Evolutionary conservation across 2,888 invertebrate species (phyloP), one percentile per base, ranked within the genome.

Genomic region (Papilio protenor): DNA sequence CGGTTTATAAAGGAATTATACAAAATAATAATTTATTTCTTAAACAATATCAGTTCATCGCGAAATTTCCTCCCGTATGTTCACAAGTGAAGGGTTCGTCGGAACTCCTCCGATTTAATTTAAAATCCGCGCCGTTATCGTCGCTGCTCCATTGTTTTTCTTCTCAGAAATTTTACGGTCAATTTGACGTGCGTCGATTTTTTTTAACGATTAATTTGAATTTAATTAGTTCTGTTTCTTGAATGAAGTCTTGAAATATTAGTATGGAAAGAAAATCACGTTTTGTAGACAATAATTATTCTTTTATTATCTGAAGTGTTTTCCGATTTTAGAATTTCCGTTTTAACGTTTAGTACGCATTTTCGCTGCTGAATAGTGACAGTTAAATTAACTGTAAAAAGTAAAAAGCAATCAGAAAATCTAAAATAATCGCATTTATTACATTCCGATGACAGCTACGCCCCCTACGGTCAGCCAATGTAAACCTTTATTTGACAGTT

Each of bases 101-200:
- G 91, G 91, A 93, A 92, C 92, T 88, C 88, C 91, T 89, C 89
- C 89, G 93, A 91, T 94, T 94, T 94, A 94, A 94, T 94, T 94
- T 93, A 94, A 93, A 93, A 92, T 93, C 88, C 84, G 87, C 87
- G 83, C 89, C 92, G 93, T 92, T 94, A 94, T 94, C 94, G 93
- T 84, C 87, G 88, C 87, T 86, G 87, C 89, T 87, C 93, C 93
- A 94, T 94, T 94, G 94, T 94, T 94, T 94, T 94, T 94, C 94
- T 94, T 94, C 93, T 89, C 90, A 27, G 87, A 88, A 91, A 93
- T 92, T 94, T 94, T 92, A 92, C 93, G 93, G 93, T 93, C 92
- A 93, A 94, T 94, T 94, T 94, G 93, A 94, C 92, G 93, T 91
- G 92, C 92, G 91, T 92, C 89, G 87, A 86, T 84, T 92, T 93